A percentile compares a stretch with the other conserved stretches of the same genome.
These are phyloP conservation scores for Neoitamus cyanurus DNA, from an alignment of 2,888 invertebrate genomes.

Conservation along the genomic window DNA sequence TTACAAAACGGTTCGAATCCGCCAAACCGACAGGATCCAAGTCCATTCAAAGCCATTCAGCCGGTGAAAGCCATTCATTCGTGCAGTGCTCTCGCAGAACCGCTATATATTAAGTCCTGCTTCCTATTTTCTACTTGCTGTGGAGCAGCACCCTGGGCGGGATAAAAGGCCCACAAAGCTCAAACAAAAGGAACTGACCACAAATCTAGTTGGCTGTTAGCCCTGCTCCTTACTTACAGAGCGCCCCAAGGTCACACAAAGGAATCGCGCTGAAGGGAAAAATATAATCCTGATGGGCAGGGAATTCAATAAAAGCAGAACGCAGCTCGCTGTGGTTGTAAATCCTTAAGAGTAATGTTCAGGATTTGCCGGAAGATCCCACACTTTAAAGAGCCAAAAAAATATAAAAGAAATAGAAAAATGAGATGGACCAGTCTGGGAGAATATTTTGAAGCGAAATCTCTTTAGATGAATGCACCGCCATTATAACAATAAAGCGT, in stretches of 20 bases:
- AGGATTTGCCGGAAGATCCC: background rate
- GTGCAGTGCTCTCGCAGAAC: background rate
- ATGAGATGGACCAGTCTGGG: background rate
- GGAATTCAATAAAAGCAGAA: background rate
- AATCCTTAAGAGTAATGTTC: background rate
- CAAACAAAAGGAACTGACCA: background rate
- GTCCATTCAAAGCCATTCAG: background rate
- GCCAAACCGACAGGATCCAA: background rate
- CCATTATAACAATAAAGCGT: conserved; percentile 31
- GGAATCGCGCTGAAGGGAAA: background rate
- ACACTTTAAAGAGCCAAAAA: background rate
- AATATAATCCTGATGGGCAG: background rate
- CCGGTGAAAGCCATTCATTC: background rate
- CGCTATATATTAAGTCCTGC: background rate
- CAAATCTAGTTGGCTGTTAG: background rate
- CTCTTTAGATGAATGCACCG: conserved; percentile 25
- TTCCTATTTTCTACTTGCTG: background rate
- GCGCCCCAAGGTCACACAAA: background rate
- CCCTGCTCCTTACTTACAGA: background rate
- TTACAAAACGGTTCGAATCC: background rate
- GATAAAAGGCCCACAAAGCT: background rate
- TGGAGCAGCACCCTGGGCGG: background rate
- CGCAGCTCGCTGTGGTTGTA: background rate
- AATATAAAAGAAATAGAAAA: background rate
- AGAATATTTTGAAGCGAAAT: conserved; percentile 6